phyloP scores from a whole-genome alignment of 2,888 invertebrate genomes.

The Catotricha subobsoleta region DNA sequence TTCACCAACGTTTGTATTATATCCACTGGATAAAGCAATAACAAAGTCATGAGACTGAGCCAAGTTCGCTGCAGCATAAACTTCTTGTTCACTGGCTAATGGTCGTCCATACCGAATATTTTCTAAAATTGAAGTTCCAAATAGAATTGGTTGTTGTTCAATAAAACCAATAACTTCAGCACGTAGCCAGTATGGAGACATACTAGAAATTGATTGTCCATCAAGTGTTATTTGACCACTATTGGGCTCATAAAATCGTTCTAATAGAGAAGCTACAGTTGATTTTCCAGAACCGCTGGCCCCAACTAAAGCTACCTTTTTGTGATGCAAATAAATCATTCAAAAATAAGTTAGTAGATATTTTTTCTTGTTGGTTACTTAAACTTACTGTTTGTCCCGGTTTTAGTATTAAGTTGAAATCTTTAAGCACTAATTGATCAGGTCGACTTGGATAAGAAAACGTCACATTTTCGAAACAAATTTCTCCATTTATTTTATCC shows the following conservation, averaged over 20 bases:
- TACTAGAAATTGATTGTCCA: constrained; percentile 22
- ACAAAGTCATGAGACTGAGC: constrained; percentile 93
- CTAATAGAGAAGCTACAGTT: constrained; percentile 73
- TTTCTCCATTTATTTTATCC: constrained; percentile 54
- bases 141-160: constrained; percentile 85
- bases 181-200: constrained; percentile 60
- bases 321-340: no score
- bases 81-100: constrained; percentile 48
- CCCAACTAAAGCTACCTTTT: constrained; percentile 82
- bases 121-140: constrained; percentile 78
- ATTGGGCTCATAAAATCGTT: constrained; percentile 43
- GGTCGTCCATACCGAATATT: constrained; percentile 83
- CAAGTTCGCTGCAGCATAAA: constrained; percentile 56
- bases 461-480: constrained; percentile 67
- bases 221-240: constrained; percentile 26
- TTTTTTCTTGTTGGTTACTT: no score
- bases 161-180: constrained; percentile 72
- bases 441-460: constrained; percentile 80
- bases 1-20: constrained; percentile 75
- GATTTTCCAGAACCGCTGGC: constrained; percentile 91
- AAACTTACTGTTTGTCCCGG: constrained; percentile 82
- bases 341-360: no score
- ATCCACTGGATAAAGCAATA: constrained; percentile 58
- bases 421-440: constrained; percentile 53
- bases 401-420: constrained; percentile 65